Evolutionary conservation across 1,140 invertebrate species (phyloP), one percentile per base, ranked within the genome.

Genomic region (Psilanteris sp.): DNA sequence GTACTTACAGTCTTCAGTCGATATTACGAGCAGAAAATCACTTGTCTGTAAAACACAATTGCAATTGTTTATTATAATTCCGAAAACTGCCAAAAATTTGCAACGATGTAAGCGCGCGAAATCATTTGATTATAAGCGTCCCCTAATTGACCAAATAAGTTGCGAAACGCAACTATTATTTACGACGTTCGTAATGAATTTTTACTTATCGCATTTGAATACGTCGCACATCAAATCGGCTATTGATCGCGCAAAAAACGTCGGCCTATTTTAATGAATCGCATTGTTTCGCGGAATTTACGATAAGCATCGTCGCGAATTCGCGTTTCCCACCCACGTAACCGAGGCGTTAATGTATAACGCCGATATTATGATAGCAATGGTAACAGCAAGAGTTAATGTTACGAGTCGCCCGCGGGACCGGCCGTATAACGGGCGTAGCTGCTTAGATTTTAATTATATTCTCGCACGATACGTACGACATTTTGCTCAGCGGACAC

Each of bases 361-460:
- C 48, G 59, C n/a, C 43, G 43, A 61, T 59, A 59, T 73, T 59
- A 39, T 29, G 61, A 67, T 55, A 29, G 67, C 48, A 62, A 71
- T 32, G 67, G 67, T 62, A 71, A 61, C 46, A 54, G 57, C 18
- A 10, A 44, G 55, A 71, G 67, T 61, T 57, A 67, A 55, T 46
- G 66, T 67, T 61, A 57, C 62, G 50, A 64, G 36, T 37, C 22
- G 75, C 36, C 70, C 46, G 67, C 39, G 62, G 66, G 68, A 59
- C 67, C 39, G 62, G 54, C 72, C 71, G 77, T 79, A 75, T 80
- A 78, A 80, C 77, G 79, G 80, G 52, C 71, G 73, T 66, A 32
- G 46, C 44, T 48, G 54, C 61, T 59, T 78, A 77, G 77, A 80
- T 80, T 81, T 83, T 79, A 79, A 83, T 83, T 83, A 78, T 77